Percentiles rank a stretch among this genome's conserved stretches.
Evolutionary conservation across 2,113 vertebrate species (phyloP).

Genomic region (Ranitomeya imitator): DNA sequence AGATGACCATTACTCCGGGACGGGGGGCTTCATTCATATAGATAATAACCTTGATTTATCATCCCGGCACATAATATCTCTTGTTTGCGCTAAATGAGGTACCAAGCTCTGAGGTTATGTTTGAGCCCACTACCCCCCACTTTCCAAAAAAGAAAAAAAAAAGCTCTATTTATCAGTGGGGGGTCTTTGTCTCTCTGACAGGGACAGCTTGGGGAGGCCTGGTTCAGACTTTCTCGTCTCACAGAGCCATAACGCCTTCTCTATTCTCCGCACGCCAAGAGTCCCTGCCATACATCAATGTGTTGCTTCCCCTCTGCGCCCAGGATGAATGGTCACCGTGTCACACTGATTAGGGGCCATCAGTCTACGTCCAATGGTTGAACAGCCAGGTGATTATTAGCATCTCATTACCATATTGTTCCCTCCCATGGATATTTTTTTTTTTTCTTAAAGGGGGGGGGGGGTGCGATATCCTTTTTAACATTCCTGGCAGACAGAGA

Average conservation of each 20-base stretch:
- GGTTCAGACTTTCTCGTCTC: slow-evolving; percentile 52
- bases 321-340: slow-evolving; percentile 58
- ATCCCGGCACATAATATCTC: slow-evolving; percentile 32
- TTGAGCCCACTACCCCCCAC: slow-evolving; percentile 49
- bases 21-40: neutral
- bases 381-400: slow-evolving; percentile 54
- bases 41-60: slow-evolving; percentile 27
- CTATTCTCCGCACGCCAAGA: slow-evolving; percentile 58
- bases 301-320: slow-evolving; percentile 50
- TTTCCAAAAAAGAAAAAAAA: slow-evolving; percentile 21
- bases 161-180: slow-evolving; percentile 56
- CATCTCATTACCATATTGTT: slow-evolving; percentile 50
- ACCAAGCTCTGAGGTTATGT: slow-evolving; percentile 28
- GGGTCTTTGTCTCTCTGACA: slow-evolving; percentile 51
- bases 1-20: neutral
- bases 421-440: slow-evolving; percentile 46
- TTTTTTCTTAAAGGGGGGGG: slow-evolving; percentile 30
- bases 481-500: slow-evolving; percentile 60
- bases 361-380: slow-evolving; percentile 50
- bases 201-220: slow-evolving; percentile 56
- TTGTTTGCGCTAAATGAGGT: slow-evolving; percentile 25
- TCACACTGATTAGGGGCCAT: slow-evolving; percentile 60
- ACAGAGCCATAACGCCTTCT: slow-evolving; percentile 52
- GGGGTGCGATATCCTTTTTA: slow-evolving; percentile 58
- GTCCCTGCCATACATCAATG: slow-evolving; percentile 60